phyloP scores from a whole-genome alignment of 1,140 invertebrate species.

The Chironomus striatipennis region DNA sequence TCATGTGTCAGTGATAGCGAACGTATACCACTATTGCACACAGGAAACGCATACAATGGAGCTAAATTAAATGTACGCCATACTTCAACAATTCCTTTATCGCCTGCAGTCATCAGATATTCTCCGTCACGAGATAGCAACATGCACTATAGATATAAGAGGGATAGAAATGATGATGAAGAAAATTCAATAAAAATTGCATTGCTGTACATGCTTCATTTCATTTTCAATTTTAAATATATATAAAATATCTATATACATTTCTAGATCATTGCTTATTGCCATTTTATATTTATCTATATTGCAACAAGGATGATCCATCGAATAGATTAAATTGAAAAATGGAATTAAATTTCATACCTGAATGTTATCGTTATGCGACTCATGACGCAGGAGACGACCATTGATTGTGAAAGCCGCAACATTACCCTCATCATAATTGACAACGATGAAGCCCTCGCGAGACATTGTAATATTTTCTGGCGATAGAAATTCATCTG shows the following conservation, averaged over 20 bases:
- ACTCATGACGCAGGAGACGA: slow-evolving; percentile 73
- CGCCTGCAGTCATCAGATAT: slow-evolving; percentile 93
- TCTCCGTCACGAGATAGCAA: slow-evolving; percentile 94
- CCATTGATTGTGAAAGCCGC: slow-evolving; percentile 92
- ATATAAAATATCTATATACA: not conserved
- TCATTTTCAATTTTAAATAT: not conserved
- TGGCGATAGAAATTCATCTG: slow-evolving; percentile 70
- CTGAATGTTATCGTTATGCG: slow-evolving; percentile 91
- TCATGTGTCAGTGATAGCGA: slow-evolving; percentile 92
- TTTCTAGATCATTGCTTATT: not conserved
- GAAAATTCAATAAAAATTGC: slow-evolving; percentile 6
- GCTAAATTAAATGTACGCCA: slow-evolving; percentile 96
- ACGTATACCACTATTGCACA: slow-evolving; percentile 86
- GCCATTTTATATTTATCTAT: not conserved
- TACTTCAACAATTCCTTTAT: slow-evolving; percentile 94
- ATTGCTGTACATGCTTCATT: slow-evolving; percentile 4
- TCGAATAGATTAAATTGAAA: not conserved
- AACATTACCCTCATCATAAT: slow-evolving; percentile 84
- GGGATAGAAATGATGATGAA: slow-evolving; percentile 20
- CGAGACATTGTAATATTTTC: slow-evolving; percentile 87
- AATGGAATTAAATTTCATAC: slow-evolving; percentile 43
- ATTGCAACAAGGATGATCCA: not conserved
- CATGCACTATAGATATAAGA: slow-evolving; percentile 64
- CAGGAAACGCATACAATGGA: slow-evolving; percentile 93
- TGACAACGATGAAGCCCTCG: slow-evolving; percentile 93